These are phyloP conservation scores for Nothura maculosa DNA, from an alignment of 2,797 vertebrate species.

Conservation along the genomic window DNA sequence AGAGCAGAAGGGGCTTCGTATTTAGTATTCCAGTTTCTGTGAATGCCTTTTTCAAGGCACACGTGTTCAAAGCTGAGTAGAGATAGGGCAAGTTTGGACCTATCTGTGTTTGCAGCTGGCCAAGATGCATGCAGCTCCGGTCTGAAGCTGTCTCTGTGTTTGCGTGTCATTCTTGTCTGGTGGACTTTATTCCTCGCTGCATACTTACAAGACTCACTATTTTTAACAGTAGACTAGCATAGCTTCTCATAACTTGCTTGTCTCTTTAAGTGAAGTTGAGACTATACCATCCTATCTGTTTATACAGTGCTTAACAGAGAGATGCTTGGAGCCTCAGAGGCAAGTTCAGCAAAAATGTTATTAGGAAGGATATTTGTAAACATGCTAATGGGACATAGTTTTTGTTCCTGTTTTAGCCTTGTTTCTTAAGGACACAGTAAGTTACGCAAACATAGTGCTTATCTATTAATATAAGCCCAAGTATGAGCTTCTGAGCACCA, in stretches of 20 bases:
- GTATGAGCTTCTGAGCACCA: background rate
- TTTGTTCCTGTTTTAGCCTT: conserved; percentile 8
- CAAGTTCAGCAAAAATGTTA: conserved; percentile 26
- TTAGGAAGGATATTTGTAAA: conserved; percentile 14
- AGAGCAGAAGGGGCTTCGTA: background rate
- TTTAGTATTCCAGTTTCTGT: background rate
- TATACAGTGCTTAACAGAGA: background rate
- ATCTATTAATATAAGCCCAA: background rate
- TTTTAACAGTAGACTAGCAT: background rate
- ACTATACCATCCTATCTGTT: background rate
- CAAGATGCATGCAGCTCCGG: fast-evolving
- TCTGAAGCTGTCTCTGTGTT: background rate
- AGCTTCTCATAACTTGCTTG: background rate
- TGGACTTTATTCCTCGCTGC: background rate
- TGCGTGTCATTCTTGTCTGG: background rate
- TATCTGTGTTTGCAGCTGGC: background rate
- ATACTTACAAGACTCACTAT: background rate
- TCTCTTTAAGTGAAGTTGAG: background rate
- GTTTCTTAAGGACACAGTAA: conserved; percentile 2
- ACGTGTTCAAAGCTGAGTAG: background rate
- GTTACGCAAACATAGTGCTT: background rate
- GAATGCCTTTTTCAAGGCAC: background rate
- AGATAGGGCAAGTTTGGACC: background rate
- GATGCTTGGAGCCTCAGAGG: background rate
- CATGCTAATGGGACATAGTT: background rate